Base-by-base conservation (phyloP, 2,113 vertebrate genomes). In the Myanophis thanlyinensis region DNA sequence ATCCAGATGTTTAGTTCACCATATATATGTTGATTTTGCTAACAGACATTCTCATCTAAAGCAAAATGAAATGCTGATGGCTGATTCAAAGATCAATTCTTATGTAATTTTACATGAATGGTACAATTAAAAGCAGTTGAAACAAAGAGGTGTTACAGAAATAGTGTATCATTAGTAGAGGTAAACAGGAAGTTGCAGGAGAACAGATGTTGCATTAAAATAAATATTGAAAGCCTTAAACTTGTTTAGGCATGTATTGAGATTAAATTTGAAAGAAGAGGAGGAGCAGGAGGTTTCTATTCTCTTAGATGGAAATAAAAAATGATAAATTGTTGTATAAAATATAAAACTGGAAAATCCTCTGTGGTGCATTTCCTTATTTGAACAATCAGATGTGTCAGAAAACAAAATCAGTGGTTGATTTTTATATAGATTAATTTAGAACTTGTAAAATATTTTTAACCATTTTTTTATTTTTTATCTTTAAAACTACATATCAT, bases 61-160 rank as follows among this genome's bases (percentile, higher is more conserved):
- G 49, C 87, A 53, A 80, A 89, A 88, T 54, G 49, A 53, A 67
- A 51, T 84, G 10, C 18, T 88, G 87, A 88, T 52, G 56, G 51
- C n/a, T 18, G 59, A 92, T 80, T 73, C 49, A 47, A 48, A 54
- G 49, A 92, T 92, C 56, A 46, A 80, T 84, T 80, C 48, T 18
- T 88, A 35, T 53, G 49, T 89, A 88, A 92, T 92, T 92, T 92
- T 22, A 46, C 87, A 80, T 92, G 91, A 80, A 67, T 88, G 62
- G 52, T 54, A 40, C 49, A 89, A 84, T 92, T 88, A 88, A 40
- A 89, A 40, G 10, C 49, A 92, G 53, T 47, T 23, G 48, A 88
- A 92, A 73, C 56, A 51, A 88, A 88, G 87, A 89, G 59, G 49
- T 84, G 48, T 22, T 47, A 49, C 49, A 89, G n/a, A 88, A 62